Conservation (phyloP, 2,888 invertebrate genomes). For the Liposcelis brunnea region DNA sequence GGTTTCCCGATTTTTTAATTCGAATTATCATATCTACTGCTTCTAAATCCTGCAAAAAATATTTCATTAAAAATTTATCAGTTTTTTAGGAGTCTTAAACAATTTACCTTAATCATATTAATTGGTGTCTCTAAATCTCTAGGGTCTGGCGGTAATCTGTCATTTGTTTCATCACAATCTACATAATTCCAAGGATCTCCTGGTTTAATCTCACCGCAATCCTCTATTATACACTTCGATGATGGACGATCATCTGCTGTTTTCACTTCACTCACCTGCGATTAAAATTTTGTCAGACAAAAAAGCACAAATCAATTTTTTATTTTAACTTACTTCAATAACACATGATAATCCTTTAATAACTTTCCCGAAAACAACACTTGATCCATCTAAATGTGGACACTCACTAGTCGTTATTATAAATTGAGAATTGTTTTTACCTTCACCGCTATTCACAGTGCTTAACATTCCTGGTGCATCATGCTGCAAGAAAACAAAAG, state of each 20-base stretch:
- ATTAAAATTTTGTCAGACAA: conserved; percentile 8
- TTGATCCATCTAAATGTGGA: conserved; percentile 57
- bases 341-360: conserved; percentile 54
- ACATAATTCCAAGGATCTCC: conserved; percentile 45
- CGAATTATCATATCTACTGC: conserved; percentile 30
- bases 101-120: conserved; percentile 6
- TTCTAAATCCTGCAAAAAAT: conserved; percentile 15
- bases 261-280: conserved; percentile 7
- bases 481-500: conserved; percentile 31
- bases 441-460: conserved; percentile 60
- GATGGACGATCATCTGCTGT: conserved; percentile 13
- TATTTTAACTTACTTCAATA: conserved; percentile 46
- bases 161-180: conserved; percentile 52
- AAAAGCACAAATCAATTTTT: conserved; percentile 20
- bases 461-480: conserved; percentile 48
- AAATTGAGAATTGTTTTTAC: conserved; percentile 88
- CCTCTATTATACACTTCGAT: conserved; percentile 44
- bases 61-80: conserved; percentile 23
- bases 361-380: conserved; percentile 72
- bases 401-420: conserved; percentile 67
- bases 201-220: conserved; percentile 53
- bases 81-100: not conserved
- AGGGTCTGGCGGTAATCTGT: conserved; percentile 59
- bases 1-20: conserved; percentile 58
- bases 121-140: conserved; percentile 42